Evolutionary conservation across 2,797 vertebrate genomes (phyloP).

Genomic region (Neosilurus hyrtlii): DNA sequence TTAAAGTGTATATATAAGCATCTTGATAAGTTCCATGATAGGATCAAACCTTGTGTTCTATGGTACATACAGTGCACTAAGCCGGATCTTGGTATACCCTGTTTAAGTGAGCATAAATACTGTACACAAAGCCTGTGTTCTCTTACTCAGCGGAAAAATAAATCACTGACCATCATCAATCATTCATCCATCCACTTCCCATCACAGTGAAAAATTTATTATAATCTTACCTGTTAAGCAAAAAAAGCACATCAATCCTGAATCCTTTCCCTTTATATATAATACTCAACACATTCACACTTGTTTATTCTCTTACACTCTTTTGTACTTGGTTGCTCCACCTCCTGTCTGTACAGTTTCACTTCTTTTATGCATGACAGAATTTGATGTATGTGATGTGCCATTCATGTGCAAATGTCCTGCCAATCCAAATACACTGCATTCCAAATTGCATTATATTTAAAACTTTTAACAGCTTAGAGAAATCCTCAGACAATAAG

Average conservation of each 20-base stretch:
- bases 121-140: background rate
- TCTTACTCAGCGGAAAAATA: background rate
- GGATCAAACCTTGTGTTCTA: background rate
- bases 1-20: too few relatives aligned
- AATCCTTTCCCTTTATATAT: background rate
- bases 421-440: background rate
- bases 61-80: background rate
- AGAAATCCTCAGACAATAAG: background rate
- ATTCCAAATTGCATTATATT: too few relatives aligned
- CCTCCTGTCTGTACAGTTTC: background rate
- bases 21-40: background rate
- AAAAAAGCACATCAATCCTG: background rate
- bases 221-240: background rate
- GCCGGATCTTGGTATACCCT: background rate
- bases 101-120: background rate
- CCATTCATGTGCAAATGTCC: background rate
- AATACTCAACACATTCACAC: background rate
- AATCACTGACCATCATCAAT: slow-evolving; percentile 5
- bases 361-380: background rate
- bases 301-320: background rate
- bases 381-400: background rate
- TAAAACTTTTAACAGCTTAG: background rate
- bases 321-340: background rate
- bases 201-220: background rate
- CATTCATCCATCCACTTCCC: background rate